phyloP scores from a whole-genome alignment of 2,888 invertebrate species.

The Andrena chrysosceles region DNA sequence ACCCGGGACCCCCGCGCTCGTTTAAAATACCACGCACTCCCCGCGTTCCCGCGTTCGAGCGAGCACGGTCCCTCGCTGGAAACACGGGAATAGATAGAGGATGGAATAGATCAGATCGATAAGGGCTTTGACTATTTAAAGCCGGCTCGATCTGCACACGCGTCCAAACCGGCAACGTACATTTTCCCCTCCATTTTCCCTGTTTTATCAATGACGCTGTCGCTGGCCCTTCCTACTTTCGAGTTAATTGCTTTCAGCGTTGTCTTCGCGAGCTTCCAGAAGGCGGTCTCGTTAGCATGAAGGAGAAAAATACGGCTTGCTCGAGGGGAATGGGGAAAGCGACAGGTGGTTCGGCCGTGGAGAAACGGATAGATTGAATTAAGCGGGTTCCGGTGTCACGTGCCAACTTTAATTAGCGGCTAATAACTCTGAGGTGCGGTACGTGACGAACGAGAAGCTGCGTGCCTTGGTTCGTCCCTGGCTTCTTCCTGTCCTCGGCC shows the following conservation, averaged over 20 bases:
- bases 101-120: constrained; percentile 1
- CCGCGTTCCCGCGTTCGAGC: no score
- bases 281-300: background rate
- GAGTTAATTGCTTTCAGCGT: no score
- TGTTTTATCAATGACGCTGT: no score
- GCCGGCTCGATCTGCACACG: background rate
- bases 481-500: no score
- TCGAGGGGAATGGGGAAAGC: constrained; percentile 45
- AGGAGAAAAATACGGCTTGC: background rate
- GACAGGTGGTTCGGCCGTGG: constrained; percentile 49
- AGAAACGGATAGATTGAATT: constrained; percentile 60
- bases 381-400: constrained; percentile 57
- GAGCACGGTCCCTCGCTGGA: no score
- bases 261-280: background rate
- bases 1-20: no score
- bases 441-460: constrained; percentile 42
- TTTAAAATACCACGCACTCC: no score
- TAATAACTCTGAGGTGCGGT: constrained; percentile 43
- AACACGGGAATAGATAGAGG: background rate
- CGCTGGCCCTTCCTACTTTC: no score
- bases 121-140: background rate
- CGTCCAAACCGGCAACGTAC: background rate
- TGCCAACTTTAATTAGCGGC: constrained; percentile 61
- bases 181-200: no score
- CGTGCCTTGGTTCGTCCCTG: no score